These are phyloP conservation scores for Holocentrus rufus DNA, from an alignment of 2,797 vertebrate species.

Conservation along the genomic window DNA sequence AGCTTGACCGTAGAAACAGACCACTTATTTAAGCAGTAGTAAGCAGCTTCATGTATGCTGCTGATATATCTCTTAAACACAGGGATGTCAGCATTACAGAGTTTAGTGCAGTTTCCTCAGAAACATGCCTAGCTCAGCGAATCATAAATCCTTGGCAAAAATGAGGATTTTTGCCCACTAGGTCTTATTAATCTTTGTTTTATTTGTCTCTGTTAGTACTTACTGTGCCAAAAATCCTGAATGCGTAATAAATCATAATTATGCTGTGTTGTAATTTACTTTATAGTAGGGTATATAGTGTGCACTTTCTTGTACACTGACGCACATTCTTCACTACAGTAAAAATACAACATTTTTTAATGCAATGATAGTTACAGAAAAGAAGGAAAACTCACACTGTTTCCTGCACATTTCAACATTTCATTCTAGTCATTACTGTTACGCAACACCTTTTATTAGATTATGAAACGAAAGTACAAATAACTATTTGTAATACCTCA, in stretches of 20 bases:
- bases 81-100: slow-evolving; percentile 21
- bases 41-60: slow-evolving; percentile 10
- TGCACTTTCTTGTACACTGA: slow-evolving; percentile 10
- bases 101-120: slow-evolving; percentile 55
- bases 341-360: slow-evolving; percentile 10
- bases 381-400: background rate
- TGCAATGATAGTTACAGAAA: slow-evolving; percentile 14
- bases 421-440: slow-evolving; percentile 19
- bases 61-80: slow-evolving; percentile 49
- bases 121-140: slow-evolving; percentile 42
- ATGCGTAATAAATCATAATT: slow-evolving; percentile 59
- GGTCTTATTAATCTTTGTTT: slow-evolving; percentile 58
- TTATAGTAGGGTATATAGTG: slow-evolving; percentile 10
- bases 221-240: slow-evolving; percentile 38
- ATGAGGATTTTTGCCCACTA: slow-evolving; percentile 26
- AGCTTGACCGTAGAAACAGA: slow-evolving; percentile 23
- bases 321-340: slow-evolving; percentile 19
- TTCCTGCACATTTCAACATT: slow-evolving; percentile 17
- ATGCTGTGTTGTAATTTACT: slow-evolving; percentile 45
- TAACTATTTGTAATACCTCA: slow-evolving; percentile 7
- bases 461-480: slow-evolving; percentile 32
- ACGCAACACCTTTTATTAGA: slow-evolving; percentile 31
- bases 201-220: slow-evolving; percentile 59
- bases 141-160: slow-evolving; percentile 59
- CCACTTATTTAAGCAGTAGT: slow-evolving; percentile 40